Conservation (phyloP, 2,797 vertebrate genomes). For the Neosilurus hyrtlii region DNA sequence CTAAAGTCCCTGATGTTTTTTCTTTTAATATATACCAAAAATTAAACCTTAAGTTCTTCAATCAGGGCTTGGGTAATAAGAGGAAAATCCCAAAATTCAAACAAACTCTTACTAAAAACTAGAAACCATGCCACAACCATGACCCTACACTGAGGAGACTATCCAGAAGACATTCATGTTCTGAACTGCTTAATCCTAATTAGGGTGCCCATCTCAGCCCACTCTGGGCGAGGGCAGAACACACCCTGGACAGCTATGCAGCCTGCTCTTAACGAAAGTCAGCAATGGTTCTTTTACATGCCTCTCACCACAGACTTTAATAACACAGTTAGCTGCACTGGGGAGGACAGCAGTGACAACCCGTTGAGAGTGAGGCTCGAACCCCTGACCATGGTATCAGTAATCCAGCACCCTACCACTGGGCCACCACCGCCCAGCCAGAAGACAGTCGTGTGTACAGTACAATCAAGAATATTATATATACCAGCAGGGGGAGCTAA, state of each 20-base stretch:
- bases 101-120: not conserved
- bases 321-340: too few species aligned
- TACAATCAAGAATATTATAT: not conserved
- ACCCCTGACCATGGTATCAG: too few species aligned
- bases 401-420: too few species aligned
- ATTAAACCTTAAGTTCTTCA: not conserved
- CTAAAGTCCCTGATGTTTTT: not conserved
- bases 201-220: too few species aligned
- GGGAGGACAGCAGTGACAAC: too few species aligned
- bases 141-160: not conserved
- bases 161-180: not conserved
- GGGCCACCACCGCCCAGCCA: not conserved
- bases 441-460: not conserved
- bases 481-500: conserved; percentile 30
- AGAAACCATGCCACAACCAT: not conserved
- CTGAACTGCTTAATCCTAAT: too few species aligned
- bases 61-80: not conserved
- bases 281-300: too few species aligned
- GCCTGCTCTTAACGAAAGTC: too few species aligned
- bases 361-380: too few species aligned
- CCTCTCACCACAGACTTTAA: too few species aligned
- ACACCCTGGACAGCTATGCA: too few species aligned
- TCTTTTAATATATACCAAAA: not conserved
- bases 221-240: too few species aligned
- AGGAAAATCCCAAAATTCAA: not conserved